Conservation (phyloP, 2,113 vertebrate genomes). For the Psophia crepitans region DNA sequence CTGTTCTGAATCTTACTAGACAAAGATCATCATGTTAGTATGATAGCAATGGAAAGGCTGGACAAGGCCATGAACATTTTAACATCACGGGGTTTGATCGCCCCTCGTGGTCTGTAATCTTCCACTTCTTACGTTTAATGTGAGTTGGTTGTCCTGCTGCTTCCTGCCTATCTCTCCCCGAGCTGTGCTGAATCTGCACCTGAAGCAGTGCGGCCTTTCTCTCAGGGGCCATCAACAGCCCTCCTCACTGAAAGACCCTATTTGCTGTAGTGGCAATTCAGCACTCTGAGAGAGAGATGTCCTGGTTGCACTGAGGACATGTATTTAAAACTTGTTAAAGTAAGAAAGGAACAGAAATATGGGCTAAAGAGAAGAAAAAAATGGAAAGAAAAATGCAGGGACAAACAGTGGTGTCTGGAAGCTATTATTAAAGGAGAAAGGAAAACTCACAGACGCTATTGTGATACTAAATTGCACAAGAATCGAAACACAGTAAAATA, state of each 20-base stretch:
- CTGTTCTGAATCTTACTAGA: background rate
- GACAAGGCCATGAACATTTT: background rate
- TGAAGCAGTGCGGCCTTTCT: background rate
- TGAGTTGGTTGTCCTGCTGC: background rate
- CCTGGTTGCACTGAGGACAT: background rate
- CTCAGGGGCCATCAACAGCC: background rate
- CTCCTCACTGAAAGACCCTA: background rate
- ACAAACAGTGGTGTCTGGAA: background rate
- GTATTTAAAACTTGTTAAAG: background rate
- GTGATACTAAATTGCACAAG: background rate
- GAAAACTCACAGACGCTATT: background rate
- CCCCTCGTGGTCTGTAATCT: background rate
- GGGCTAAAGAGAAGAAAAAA: background rate
- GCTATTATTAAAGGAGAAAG: background rate
- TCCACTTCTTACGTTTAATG: background rate
- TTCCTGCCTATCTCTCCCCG: background rate
- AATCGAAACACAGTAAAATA: background rate
- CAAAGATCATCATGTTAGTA: background rate
- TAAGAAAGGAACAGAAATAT: background rate
- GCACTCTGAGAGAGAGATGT: background rate
- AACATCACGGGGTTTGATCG: background rate
- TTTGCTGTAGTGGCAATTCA: background rate
- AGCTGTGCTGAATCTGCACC: slow-evolving; percentile 8
- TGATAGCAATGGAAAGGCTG: background rate
- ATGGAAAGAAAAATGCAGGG: background rate